Conservation (phyloP, 2,797 vertebrate species). For the Nyctalus aviator region DNA sequence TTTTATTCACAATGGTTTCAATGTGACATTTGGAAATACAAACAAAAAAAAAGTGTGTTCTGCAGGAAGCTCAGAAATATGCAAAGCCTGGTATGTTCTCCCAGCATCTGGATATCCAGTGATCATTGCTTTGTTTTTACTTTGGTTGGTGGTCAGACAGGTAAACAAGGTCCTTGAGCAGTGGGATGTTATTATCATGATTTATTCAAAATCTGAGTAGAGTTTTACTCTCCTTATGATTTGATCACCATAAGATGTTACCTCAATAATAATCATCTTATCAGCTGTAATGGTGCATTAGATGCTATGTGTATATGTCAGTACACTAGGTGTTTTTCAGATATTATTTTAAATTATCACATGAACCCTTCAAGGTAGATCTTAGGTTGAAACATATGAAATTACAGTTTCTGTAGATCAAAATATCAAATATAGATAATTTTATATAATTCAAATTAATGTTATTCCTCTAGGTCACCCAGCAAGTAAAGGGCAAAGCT, state of each 20-base stretch:
- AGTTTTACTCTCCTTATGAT: not conserved
- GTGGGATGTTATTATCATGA: not conserved
- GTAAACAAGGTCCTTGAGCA: conserved; percentile 3
- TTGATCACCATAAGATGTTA: conserved; percentile 10
- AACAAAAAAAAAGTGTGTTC: conserved; percentile 66
- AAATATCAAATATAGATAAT: not conserved
- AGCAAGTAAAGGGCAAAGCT: conserved; percentile 22
- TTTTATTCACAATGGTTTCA: conserved; percentile 70
- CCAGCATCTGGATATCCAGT: conserved; percentile 14
- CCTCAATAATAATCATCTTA: not conserved
- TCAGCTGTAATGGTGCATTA: not conserved
- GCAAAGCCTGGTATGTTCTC: not conserved
- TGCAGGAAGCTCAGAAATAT: not conserved
- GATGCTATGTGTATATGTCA: not conserved
- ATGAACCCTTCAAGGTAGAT: not conserved
- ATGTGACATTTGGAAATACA: conserved; percentile 67
- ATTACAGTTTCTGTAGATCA: not conserved
- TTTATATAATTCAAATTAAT: not conserved
- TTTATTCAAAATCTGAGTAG: conserved; percentile 37
- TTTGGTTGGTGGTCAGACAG: conserved; percentile 21
- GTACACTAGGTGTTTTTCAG: not conserved
- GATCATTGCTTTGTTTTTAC: conserved; percentile 59
- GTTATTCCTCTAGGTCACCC: conserved; percentile 17
- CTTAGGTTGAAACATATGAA: conserved; percentile 7
- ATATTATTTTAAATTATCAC: conserved; percentile 9